Conservation (phyloP, 2,888 invertebrate genomes). For the Cantharis nigra region DNA sequence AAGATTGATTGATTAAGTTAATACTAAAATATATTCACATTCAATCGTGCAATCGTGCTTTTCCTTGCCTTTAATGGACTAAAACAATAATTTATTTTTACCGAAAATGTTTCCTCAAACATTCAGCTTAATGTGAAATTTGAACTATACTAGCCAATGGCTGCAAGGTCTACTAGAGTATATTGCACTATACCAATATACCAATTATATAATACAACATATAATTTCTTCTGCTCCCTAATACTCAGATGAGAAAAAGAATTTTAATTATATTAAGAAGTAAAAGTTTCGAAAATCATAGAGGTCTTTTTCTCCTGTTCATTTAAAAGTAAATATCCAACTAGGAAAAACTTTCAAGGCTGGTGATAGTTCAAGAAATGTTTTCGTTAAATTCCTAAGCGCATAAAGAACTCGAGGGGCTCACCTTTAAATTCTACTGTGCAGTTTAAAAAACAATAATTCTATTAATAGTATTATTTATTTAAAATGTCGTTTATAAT, state of each 20-base stretch:
- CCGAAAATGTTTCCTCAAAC: not conserved
- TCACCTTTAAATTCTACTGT: not conserved
- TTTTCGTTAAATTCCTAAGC: not conserved
- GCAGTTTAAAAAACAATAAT: not conserved
- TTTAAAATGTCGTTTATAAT: not conserved
- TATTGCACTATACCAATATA: no score
- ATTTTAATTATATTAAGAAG: not conserved
- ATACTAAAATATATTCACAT: no score
- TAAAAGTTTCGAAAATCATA: not conserved
- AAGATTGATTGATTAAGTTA: not conserved
- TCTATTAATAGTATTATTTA: not conserved
- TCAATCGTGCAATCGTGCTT: not conserved
- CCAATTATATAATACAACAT: no score
- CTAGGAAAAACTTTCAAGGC: not conserved
- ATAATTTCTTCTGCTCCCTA: no score
- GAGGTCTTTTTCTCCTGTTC: not conserved
- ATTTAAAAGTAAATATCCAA: not conserved
- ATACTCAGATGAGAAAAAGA: no score
- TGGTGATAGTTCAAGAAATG: not conserved
- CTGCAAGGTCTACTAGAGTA: no score
- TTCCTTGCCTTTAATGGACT: not conserved
- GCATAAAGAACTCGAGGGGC: not conserved
- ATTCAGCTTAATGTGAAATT: no score
- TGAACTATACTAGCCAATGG: no score
- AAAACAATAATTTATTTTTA: not conserved